These are phyloP conservation scores for Ophraella communa DNA, from an alignment of 2,888 invertebrate species.

Conservation along the genomic window DNA sequence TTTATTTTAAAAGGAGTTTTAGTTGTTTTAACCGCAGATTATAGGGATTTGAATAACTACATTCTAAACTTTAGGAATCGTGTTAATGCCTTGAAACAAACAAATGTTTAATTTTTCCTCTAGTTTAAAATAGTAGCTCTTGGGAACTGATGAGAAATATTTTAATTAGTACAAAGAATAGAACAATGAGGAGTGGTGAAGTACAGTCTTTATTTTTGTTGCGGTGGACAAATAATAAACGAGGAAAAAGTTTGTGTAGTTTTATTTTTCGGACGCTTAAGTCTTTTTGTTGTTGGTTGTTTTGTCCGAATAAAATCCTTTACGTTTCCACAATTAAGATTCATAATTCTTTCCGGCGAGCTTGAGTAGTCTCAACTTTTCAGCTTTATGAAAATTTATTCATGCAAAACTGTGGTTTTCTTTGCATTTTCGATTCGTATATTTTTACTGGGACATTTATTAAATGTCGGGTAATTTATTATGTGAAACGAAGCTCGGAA, in stretches of 20 bases:
- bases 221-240: not conserved
- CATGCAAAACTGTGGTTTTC: conserved; percentile 29
- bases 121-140: too few relatives aligned
- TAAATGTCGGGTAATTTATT: conserved; percentile 34
- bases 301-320: conserved; percentile 12
- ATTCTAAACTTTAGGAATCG: too few relatives aligned
- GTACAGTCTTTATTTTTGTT: not conserved
- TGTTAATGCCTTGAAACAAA: too few relatives aligned
- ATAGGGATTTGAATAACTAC: not conserved
- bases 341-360: conserved; percentile 31
- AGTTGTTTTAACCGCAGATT: not conserved
- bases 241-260: not conserved
- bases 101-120: too few relatives aligned
- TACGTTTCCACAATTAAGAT: conserved; percentile 30
- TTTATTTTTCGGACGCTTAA: not conserved
- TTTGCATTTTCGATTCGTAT: conserved; percentile 28
- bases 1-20: conserved; percentile 35
- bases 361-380: conserved; percentile 23
- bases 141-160: too few relatives aligned
- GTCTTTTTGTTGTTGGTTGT: conserved; percentile 1
- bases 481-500: conserved; percentile 17
- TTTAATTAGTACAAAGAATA: not conserved
- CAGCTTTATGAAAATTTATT: conserved; percentile 30
- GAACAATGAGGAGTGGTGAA: too few relatives aligned
- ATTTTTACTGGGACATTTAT: conserved; percentile 32